Evolutionary conservation across 2,888 invertebrate genomes (phyloP).

Genomic region (Brenthis ino): DNA sequence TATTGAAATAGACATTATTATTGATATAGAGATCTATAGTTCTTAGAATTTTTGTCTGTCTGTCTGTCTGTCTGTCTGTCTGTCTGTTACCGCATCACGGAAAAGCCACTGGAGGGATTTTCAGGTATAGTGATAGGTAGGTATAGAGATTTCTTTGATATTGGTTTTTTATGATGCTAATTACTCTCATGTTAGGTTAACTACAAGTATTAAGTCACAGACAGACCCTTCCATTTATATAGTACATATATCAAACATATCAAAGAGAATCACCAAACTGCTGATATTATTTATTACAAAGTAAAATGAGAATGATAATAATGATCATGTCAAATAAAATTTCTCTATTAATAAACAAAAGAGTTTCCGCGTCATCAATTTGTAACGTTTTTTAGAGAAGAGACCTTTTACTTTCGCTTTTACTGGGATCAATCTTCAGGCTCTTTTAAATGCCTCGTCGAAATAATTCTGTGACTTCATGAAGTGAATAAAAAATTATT

Average conservation of each 20-base stretch:
- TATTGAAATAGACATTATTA: too few relatives aligned
- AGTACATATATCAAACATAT: background rate
- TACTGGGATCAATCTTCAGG: constrained; percentile 7
- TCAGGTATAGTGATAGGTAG: too few relatives aligned
- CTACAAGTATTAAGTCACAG: too few relatives aligned
- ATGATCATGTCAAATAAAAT: background rate
- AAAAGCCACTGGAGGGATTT: too few relatives aligned
- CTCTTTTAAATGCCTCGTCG: constrained; percentile 1
- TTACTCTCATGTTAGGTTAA: too few relatives aligned
- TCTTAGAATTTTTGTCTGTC: too few relatives aligned
- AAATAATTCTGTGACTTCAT: constrained; percentile 7
- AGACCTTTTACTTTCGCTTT: background rate
- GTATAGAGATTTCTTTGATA: too few relatives aligned
- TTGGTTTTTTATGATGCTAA: too few relatives aligned
- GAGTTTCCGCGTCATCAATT: constrained; percentile 8
- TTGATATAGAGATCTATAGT: too few relatives aligned
- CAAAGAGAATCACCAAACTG: background rate
- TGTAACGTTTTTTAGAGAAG: background rate
- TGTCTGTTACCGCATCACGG: too few relatives aligned
- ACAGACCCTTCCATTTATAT: too few relatives aligned
- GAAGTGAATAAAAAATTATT: constrained; percentile 10
- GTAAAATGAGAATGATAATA: background rate
- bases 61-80: too few relatives aligned
- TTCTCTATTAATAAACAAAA: constrained; percentile 13
- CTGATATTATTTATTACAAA: background rate